Conservation (phyloP, 2,888 invertebrate genomes). For the Epinotia brunnichana region DNA sequence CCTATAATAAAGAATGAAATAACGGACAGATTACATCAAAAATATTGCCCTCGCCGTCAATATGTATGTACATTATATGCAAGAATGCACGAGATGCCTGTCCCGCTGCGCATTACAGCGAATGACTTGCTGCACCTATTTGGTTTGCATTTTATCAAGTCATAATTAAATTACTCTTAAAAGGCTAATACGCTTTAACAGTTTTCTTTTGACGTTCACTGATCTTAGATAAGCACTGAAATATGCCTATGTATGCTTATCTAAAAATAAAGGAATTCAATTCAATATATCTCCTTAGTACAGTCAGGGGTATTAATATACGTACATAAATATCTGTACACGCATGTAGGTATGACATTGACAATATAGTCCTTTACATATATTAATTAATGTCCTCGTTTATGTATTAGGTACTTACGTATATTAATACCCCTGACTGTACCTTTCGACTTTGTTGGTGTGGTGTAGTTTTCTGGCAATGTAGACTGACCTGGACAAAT, state of each 20-base stretch:
- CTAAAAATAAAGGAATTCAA: background rate
- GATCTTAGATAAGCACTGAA: conserved; percentile 22
- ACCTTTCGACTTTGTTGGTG: too few species aligned
- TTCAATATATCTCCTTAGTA: too few species aligned
- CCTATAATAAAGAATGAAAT: conserved; percentile 16
- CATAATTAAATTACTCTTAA: conserved; percentile 47
- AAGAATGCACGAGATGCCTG: conserved; percentile 36
- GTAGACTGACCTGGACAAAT: background rate
- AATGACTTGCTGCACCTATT: conserved; percentile 41
- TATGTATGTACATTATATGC: conserved; percentile 39
- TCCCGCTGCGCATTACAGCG: conserved; percentile 26
- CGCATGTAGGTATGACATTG: too few species aligned
- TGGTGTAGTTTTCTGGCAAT: background rate
- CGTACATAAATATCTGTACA: too few species aligned
- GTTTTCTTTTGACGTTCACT: conserved; percentile 26
- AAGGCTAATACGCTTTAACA: conserved; percentile 38
- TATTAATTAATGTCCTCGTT: too few species aligned
- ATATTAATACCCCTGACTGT: too few species aligned
- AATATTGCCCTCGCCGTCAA: conserved; percentile 30
- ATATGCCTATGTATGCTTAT: conserved; percentile 13
- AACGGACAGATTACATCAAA: conserved; percentile 23
- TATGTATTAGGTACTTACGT: too few species aligned
- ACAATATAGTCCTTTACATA: too few species aligned
- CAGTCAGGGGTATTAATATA: too few species aligned
- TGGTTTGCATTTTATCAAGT: conserved; percentile 45